Evolutionary conservation across 2,113 vertebrate genomes (phyloP).

Genomic region (Lepus americanus): DNA sequence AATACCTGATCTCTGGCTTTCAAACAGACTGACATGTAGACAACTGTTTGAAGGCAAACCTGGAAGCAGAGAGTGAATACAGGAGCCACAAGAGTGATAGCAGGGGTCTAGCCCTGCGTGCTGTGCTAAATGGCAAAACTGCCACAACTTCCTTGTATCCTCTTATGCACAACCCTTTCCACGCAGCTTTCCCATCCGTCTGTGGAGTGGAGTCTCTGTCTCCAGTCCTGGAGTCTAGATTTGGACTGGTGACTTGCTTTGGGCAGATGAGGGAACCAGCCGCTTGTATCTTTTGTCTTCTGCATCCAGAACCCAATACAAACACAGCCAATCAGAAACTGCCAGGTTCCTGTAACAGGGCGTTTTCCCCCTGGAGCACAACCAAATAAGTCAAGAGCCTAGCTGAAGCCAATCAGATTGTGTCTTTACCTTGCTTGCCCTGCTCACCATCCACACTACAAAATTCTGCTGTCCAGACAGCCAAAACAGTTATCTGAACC

Average conservation of each 20-base stretch:
- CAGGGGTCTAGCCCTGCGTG: not conserved
- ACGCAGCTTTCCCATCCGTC: not conserved
- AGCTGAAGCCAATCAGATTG: not conserved
- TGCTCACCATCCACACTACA: not conserved
- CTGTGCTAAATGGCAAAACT: not conserved
- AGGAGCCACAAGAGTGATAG: not conserved
- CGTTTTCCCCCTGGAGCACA: not conserved
- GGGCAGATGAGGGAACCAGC: not conserved
- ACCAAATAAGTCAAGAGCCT: not conserved
- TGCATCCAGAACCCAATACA: too few species aligned
- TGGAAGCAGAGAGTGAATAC: not conserved
- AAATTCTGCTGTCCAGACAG: not conserved
- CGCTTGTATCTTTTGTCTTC: not conserved
- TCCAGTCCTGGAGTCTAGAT: not conserved
- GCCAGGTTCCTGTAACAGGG: not conserved
- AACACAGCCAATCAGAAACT: not conserved
- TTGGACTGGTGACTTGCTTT: not conserved
- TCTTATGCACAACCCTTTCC: not conserved
- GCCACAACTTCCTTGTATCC: not conserved
- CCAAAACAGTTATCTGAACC: not conserved
- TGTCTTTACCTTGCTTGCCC: not conserved
- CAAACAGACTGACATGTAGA: not conserved
- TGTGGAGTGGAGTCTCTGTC: not conserved
- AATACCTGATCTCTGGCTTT: too few species aligned
- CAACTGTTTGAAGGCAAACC: not conserved